phyloP scores from a whole-genome alignment of 2,888 invertebrate genomes.

The Pogonocherus hispidulus region DNA sequence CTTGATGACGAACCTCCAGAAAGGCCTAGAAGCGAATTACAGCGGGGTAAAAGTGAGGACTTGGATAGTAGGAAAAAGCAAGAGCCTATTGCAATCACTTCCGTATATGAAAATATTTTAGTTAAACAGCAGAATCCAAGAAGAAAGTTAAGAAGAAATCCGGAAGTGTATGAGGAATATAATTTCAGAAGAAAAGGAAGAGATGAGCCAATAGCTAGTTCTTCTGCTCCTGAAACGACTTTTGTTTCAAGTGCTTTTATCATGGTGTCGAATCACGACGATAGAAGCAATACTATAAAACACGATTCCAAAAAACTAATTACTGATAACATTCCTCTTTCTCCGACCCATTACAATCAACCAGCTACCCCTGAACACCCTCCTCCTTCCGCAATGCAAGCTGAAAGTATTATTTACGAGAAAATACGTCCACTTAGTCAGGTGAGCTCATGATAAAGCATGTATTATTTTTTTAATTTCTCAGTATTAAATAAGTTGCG shows the following conservation, averaged over 20 bases:
- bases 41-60: slow-evolving; percentile 68
- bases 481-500: slow-evolving; percentile 42
- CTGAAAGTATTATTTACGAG: slow-evolving; percentile 90
- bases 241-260: slow-evolving; percentile 73
- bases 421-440: slow-evolving; percentile 91
- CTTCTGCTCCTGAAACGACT: slow-evolving; percentile 66
- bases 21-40: slow-evolving; percentile 62
- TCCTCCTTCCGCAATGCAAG: slow-evolving; percentile 90
- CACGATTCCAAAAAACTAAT: slow-evolving; percentile 42
- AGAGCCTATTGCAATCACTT: slow-evolving; percentile 81
- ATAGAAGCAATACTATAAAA: slow-evolving; percentile 50
- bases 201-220: slow-evolving; percentile 57
- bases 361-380: slow-evolving; percentile 96
- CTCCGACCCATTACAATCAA: slow-evolving; percentile 91
- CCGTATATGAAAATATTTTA: slow-evolving; percentile 80
- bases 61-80: slow-evolving; percentile 67
- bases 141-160: slow-evolving; percentile 77
- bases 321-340: slow-evolving; percentile 75
- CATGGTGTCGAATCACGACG: slow-evolving; percentile 67
- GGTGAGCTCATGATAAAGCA: slow-evolving; percentile 75
- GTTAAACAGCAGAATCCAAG: slow-evolving; percentile 82
- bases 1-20: slow-evolving; percentile 64
- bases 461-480: slow-evolving; percentile 36
- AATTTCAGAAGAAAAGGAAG: slow-evolving; percentile 69
- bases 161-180: slow-evolving; percentile 75